These are phyloP conservation scores for Gephyroberyx darwinii DNA, from an alignment of 2,797 vertebrate genomes.

Conservation along the genomic window DNA sequence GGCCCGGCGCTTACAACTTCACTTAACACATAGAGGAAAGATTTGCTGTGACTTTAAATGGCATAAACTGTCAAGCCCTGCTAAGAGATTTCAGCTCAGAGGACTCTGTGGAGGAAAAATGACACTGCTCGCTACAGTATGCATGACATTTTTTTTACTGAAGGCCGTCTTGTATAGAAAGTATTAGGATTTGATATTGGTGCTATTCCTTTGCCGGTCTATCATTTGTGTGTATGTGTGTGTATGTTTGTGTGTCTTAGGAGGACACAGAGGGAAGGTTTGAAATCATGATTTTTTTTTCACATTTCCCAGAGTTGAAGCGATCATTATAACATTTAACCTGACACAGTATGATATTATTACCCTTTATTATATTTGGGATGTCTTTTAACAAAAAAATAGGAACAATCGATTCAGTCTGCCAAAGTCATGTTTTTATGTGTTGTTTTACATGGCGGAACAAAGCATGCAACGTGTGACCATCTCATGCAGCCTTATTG, in stretches of 20 bases:
- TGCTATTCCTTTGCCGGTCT: not conserved
- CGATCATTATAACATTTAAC: not conserved
- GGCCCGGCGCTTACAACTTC: constrained; percentile 52
- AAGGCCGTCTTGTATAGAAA: constrained; percentile 20
- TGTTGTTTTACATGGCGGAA: constrained; percentile 20
- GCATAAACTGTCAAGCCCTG: constrained; percentile 27
- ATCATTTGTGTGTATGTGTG: not conserved
- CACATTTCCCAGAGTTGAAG: not conserved
- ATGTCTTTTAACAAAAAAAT: no score
- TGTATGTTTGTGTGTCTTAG: constrained; percentile 6
- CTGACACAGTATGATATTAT: not conserved
- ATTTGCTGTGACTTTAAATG: constrained; percentile 56
- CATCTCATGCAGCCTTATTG: constrained; percentile 8
- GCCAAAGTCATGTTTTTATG: not conserved
- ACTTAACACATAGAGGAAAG: constrained; percentile 50
- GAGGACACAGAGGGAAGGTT: not conserved
- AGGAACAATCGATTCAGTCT: not conserved
- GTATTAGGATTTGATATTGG: constrained; percentile 20
- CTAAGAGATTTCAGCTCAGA: constrained; percentile 44
- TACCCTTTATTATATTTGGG: not conserved
- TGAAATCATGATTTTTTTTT: not conserved
- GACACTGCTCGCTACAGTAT: constrained; percentile 31
- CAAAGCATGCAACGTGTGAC: constrained; percentile 31
- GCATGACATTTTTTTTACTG: constrained; percentile 20
- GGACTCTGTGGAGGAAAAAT: constrained; percentile 34